Percentiles rank a stretch among this genome's conserved stretches.
phyloP scores from a whole-genome alignment of 2,797 vertebrate species.

The Argentina silus region DNA sequence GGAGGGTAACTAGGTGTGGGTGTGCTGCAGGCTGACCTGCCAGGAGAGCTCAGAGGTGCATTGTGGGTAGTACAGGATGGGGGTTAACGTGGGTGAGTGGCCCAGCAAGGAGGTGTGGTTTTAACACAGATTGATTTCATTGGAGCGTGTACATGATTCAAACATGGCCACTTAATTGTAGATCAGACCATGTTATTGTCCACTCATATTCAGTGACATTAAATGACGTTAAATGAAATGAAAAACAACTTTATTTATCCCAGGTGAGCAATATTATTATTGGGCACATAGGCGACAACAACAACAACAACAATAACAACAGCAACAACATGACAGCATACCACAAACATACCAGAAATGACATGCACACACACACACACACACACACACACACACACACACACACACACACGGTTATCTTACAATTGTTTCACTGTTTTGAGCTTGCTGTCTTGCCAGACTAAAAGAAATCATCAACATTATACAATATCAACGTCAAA shows the following conservation, averaged over 20 bases:
- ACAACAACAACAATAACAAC: no score
- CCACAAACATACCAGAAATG: neutral
- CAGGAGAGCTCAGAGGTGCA: neutral
- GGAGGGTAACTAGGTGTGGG: conserved; percentile 63
- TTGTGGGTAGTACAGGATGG: conserved; percentile 11
- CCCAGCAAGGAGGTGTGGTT: conserved; percentile 23
- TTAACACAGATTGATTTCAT: conserved; percentile 15
- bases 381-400: neutral
- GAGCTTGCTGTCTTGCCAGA: no score
- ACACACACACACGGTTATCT: neutral
- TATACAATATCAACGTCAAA: no score
- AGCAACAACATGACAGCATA: neutral
- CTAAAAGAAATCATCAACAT: no score
- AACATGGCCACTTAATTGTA: neutral
- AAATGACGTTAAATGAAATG: no score
- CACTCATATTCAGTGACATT: no score
- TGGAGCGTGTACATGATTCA: neutral
- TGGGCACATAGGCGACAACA: no score
- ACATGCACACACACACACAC: neutral
- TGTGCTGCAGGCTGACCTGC: conserved; percentile 29
- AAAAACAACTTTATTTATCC: no score
- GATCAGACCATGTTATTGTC: neutral
- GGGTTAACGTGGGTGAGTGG: conserved; percentile 28
- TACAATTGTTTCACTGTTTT: no score
- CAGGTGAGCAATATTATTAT: no score